Conservation (phyloP, 1,140 invertebrate genomes). For the Neodiprion virginianus region DNA sequence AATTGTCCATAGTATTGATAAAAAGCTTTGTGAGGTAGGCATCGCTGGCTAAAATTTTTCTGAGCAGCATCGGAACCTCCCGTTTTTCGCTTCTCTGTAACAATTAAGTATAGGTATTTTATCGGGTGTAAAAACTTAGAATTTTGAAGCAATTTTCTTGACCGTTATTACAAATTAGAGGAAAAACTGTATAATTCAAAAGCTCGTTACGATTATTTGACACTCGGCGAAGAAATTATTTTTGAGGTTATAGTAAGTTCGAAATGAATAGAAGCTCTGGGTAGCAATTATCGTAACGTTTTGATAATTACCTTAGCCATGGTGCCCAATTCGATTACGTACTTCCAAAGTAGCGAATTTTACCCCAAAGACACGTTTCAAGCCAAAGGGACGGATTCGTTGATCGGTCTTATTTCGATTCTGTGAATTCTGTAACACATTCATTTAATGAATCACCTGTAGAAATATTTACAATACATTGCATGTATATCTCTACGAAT, state of each 20-base stretch:
- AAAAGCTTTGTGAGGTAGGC: slow-evolving; percentile 69
- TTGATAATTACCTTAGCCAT: background rate
- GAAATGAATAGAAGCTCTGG: background rate
- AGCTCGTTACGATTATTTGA: background rate
- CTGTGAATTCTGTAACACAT: no score
- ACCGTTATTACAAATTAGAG: background rate
- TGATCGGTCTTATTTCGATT: no score
- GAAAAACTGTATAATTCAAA: background rate
- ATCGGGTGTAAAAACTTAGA: background rate
- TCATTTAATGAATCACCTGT: no score
- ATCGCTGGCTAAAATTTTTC: slow-evolving; percentile 68
- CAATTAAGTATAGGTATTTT: background rate
- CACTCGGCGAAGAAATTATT: background rate
- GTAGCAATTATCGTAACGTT: background rate
- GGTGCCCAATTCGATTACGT: background rate
- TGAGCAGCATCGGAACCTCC: slow-evolving; percentile 61
- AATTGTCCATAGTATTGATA: slow-evolving; percentile 65
- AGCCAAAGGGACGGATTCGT: no score
- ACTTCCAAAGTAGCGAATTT: no score
- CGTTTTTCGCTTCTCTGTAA: slow-evolving; percentile 54
- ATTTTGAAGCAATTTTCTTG: no score
- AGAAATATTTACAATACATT: no score
- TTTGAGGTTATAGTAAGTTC: background rate
- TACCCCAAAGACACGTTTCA: no score
- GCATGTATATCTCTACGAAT: no score